Base-by-base conservation (phyloP, 1,140 invertebrate genomes). In the Phymorhynchus buccinoides region DNA sequence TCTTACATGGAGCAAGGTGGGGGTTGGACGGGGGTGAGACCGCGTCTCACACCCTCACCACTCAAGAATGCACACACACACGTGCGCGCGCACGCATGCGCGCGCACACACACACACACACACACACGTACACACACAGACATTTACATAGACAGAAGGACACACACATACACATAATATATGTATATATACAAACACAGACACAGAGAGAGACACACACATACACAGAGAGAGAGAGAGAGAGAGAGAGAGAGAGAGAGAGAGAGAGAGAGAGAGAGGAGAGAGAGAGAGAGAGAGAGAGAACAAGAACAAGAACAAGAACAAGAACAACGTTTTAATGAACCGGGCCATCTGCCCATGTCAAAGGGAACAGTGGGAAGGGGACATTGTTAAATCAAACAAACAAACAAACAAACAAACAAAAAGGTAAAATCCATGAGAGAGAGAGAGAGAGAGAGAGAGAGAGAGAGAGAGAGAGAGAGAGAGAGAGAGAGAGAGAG, bases 1-100 rank as follows among this genome's bases (percentile, higher is more conserved):
- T 86, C 85, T 32, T 88, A 77, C 73, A 85, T 88, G 81, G 85
- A 86, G 71, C 87, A 88, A 85, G 87, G 87, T 88, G 44, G 18
- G 7, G 18, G 44, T 6, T 9, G 44, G 44, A 48, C 6, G 44
- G 18, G 44, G 18, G 44, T 6, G 44, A 48, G 44, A n/a, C n/a
- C n/a, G n/a, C n/a, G n/a, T n/a, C n/a, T n/a, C 0, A 4, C 56
- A 62, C 4, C 22, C 22, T 62, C 18, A 22, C 0, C 12, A 22
- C 56, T 22, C 6, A 27, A 12, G 56, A 62, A 62, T 27, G 6
- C 56, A 27, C 22, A 62, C 56, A 22, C 22, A 62, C 22, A 62
- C 48, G 3, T 62, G 56, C 3, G 3, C 56, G 27, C 18, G 18
- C 7, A 62, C 56, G 56, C 7, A 62, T 27, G 18, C 7, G 18